Conservation (phyloP, 2,797 vertebrate genomes). For the Lates japonicus region DNA sequence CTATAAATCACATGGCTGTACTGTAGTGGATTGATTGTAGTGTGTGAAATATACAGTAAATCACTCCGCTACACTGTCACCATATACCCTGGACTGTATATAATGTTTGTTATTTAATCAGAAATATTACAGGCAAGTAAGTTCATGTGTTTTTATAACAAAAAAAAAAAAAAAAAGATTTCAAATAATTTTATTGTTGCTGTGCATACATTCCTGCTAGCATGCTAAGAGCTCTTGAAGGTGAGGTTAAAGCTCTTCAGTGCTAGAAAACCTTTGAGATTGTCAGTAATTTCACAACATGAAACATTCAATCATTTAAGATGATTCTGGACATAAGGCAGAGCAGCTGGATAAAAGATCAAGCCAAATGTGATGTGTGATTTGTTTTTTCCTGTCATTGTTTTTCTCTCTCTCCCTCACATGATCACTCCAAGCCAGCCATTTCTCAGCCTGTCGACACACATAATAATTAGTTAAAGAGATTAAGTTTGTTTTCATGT, state of each 20-base stretch:
- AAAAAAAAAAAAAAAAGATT: too few species aligned
- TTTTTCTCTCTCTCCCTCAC: background rate
- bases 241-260: too few species aligned
- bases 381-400: background rate
- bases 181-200: background rate
- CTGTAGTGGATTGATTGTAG: background rate
- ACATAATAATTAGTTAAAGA: background rate
- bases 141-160: background rate
- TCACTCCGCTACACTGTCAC: background rate
- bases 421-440: background rate
- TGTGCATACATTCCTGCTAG: background rate
- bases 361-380: background rate
- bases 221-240: too few species aligned
- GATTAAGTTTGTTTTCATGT: background rate
- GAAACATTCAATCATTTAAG: too few species aligned
- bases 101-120: background rate
- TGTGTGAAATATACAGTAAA: background rate
- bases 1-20: background rate
- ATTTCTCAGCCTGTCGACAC: background rate
- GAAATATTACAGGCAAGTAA: background rate
- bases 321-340: too few species aligned
- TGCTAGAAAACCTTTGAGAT: too few species aligned
- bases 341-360: background rate
- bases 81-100: background rate
- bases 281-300: too few species aligned